Percentiles rank a stretch among this genome's conserved stretches.
These are phyloP conservation scores for Thamnophis elegans DNA, from an alignment of 2,797 vertebrate species.

Conservation along the genomic window DNA sequence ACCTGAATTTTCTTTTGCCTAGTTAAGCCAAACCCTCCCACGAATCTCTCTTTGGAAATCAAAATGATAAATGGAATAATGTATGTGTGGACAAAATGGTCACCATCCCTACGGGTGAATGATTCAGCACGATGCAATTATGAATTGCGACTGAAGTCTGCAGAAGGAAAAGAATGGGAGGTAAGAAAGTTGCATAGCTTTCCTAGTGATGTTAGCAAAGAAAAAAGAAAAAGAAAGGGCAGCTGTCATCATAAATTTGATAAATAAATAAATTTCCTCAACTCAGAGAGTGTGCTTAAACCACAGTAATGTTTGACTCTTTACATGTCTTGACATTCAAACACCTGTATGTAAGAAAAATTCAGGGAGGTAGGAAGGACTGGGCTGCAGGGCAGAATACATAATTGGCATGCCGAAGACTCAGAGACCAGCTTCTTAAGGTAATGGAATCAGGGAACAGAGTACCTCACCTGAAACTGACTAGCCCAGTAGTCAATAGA, in stretches of 20 bases:
- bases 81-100: conserved; percentile 80
- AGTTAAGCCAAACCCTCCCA: conserved; percentile 84
- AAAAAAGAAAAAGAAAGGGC: background rate
- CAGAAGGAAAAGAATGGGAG: conserved; percentile 79
- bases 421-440: background rate
- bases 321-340: background rate
- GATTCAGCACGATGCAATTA: conserved; percentile 79
- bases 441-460: background rate
- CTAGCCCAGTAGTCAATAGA: background rate
- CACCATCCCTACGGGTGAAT: conserved; percentile 75
- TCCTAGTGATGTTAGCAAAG: background rate
- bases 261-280: background rate
- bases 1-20: conserved; percentile 46
- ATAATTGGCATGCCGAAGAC: background rate
- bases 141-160: conserved; percentile 78
- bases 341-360: background rate
- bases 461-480: background rate
- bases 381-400: background rate
- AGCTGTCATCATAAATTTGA: background rate
- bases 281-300: background rate
- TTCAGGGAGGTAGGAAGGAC: background rate
- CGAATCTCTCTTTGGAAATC: conserved; percentile 71
- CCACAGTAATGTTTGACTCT: background rate
- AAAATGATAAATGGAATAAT: conserved; percentile 59
- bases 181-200: conserved; percentile 60